Conservation (phyloP, 2,888 invertebrate species). For the Leptopilina drosophilae region DNA sequence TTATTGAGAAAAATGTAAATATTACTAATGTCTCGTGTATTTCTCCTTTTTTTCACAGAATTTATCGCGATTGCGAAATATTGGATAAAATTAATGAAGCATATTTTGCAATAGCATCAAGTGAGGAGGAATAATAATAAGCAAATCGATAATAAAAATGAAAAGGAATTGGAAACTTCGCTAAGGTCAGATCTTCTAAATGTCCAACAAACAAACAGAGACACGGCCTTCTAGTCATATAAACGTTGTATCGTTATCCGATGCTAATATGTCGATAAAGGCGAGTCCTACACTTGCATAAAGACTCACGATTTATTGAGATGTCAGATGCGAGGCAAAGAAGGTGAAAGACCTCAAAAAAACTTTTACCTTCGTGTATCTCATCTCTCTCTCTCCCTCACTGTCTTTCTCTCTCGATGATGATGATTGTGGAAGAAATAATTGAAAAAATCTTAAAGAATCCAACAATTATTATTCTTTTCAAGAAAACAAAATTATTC, state of each 20-base stretch:
- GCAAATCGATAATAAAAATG: conserved; percentile 16
- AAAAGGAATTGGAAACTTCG: conserved; percentile 5
- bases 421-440: neutral
- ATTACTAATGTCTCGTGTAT: neutral
- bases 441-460: no score
- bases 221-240: conserved; percentile 9
- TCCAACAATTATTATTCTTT: neutral
- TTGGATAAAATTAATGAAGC: neutral
- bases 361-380: neutral
- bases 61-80: neutral
- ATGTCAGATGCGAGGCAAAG: conserved; percentile 50
- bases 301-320: conserved; percentile 55
- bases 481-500: neutral
- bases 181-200: conserved; percentile 1
- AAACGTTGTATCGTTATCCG: conserved; percentile 13
- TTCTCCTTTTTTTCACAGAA: neutral
- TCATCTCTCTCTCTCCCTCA: no score
- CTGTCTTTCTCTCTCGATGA: no score
- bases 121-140: conserved; percentile 9
- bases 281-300: conserved; percentile 26
- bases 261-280: conserved; percentile 23
- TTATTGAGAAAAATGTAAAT: no score
- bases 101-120: conserved; percentile 1
- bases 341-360: conserved; percentile 49
- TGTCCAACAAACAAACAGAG: conserved; percentile 5